Evolutionary conservation across 2,113 vertebrate genomes (phyloP), one percentile per base, ranked within the genome.

Genomic region (Xerus inauris): DNA sequence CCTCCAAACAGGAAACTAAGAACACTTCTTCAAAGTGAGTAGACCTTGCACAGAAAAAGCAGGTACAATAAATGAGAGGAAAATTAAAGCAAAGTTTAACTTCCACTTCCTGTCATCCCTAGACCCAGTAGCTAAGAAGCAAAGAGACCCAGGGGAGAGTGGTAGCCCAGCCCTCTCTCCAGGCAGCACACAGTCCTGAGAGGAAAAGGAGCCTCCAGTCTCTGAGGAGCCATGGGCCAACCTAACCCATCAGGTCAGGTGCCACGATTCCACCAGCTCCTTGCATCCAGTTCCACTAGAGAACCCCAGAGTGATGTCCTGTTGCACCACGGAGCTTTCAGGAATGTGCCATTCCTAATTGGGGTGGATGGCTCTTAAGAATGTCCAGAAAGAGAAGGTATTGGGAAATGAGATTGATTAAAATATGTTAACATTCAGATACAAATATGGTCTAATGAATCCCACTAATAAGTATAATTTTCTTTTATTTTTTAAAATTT

Each of bases 1-100:
- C 10, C 35, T 91, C 38, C 64, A 69, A 95, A 96, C 51, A 75
- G 77, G 42, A 96, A 91, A 86, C 22, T n/a, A 54, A 88, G 35
- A 89, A 62, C 2, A 10, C 20, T 76, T 94, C 77, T 87, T 80
- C 89, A 82, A 79, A 86, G 40, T 84, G 64, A 54, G 38, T n/a
- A 87, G 71, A 49, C 0, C 10, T 57, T 26, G 45, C 32, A 62
- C 51, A 71, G 59, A 87, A 96, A 75, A 83, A 32, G 40, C 64
- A 57, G 42, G 64, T 17, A 42, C 47, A 47, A 20, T 75, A 40
- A 62, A n/a, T 65, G 45, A 88, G 51, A 89, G 77, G 40, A 95
- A 69, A 92, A 79, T 30, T 12, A 82, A 79, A 65, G 84, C 59
- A 77, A 73, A 64, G 12, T n/a, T 94, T 64, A 73, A 35, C 71